Evolutionary conservation across 2,797 vertebrate genomes (phyloP).

Genomic region (Gambusia yucatana): DNA sequence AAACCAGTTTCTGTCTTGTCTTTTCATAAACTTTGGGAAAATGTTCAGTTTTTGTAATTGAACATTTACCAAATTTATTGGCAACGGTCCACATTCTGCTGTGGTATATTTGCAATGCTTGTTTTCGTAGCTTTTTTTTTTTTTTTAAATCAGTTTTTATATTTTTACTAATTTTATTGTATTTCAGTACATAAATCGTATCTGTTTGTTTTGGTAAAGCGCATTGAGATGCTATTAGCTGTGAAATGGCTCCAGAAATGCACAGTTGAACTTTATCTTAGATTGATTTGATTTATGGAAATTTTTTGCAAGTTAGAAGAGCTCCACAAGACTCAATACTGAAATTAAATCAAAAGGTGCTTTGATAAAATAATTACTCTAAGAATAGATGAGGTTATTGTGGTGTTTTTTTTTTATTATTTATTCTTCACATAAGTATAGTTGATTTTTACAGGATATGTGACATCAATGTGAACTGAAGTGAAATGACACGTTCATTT

Average conservation of each 20-base stretch:
- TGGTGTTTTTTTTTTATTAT: background rate
- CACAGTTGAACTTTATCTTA: background rate
- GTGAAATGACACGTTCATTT: background rate
- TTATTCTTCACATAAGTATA: background rate
- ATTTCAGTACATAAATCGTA: no score
- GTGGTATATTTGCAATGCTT: no score
- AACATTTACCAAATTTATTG: no score
- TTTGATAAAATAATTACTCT: background rate
- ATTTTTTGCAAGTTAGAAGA: background rate
- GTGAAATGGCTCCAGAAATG: background rate
- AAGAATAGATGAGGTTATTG: background rate
- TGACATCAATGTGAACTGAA: background rate
- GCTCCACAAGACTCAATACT: background rate
- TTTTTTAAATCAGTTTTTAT: no score
- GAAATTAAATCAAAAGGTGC: background rate
- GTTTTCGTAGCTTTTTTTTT: no score
- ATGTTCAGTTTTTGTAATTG: no score
- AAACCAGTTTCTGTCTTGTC: background rate
- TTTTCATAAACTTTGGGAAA: background rate
- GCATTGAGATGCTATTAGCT: background rate
- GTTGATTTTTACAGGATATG: background rate
- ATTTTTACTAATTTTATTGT: no score
- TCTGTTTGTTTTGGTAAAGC: background rate
- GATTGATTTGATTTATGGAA: background rate
- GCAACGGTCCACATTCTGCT: no score